These are phyloP conservation scores for Polypterus senegalus DNA, from an alignment of 2,113 vertebrate genomes.

Conservation along the genomic window DNA sequence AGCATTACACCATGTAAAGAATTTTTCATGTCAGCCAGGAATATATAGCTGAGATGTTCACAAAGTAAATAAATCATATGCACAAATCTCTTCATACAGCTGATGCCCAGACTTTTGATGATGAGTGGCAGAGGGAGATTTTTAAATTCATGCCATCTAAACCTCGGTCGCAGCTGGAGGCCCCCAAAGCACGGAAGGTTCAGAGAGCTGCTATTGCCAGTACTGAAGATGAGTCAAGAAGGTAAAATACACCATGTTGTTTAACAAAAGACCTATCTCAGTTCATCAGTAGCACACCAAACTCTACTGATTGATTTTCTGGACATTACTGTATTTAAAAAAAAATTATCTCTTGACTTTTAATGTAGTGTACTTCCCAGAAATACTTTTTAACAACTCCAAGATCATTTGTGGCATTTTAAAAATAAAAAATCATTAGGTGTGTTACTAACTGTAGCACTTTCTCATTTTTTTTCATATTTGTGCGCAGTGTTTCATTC, in stretches of 20 bases:
- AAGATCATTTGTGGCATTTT: slow-evolving; percentile 7
- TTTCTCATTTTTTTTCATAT: too few species aligned
- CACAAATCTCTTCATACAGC: slow-evolving; percentile 37
- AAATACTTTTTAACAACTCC: slow-evolving; percentile 9
- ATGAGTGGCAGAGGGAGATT: slow-evolving; percentile 75
- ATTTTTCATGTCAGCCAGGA: neutral
- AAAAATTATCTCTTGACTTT: neutral
- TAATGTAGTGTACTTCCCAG: neutral
- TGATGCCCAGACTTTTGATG: slow-evolving; percentile 70
- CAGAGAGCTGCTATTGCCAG: slow-evolving; percentile 33
- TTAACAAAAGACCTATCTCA: neutral
- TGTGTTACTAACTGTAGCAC: too few species aligned
- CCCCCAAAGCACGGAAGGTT: slow-evolving; percentile 27
- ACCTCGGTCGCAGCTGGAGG: slow-evolving; percentile 32
- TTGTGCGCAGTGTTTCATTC: too few species aligned
- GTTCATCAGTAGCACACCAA: too few species aligned
- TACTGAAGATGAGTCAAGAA: slow-evolving; percentile 32
- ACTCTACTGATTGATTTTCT: too few species aligned
- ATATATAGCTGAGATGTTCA: neutral
- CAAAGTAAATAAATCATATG: slow-evolving; percentile 3
- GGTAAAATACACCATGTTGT: slow-evolving; percentile 39
- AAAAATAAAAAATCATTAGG: neutral
- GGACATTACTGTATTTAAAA: neutral
- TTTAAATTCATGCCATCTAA: slow-evolving; percentile 47
- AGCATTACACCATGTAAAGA: neutral